These are phyloP conservation scores for Uria aalge DNA, from an alignment of 2,113 vertebrate species.

Conservation along the genomic window DNA sequence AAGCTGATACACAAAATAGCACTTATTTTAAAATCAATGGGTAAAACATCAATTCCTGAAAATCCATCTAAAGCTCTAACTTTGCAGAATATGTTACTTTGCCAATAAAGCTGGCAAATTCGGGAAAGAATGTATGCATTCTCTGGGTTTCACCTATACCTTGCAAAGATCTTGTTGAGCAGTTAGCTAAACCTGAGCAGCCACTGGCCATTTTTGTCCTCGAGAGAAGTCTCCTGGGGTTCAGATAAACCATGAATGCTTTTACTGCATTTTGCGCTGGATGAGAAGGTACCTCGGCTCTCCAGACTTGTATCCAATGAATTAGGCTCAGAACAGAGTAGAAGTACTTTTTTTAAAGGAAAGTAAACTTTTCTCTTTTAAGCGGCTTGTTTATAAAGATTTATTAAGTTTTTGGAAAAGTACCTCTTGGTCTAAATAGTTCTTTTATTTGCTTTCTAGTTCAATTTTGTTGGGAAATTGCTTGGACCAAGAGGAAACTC, in stretches of 20 bases:
- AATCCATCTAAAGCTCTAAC: not conserved
- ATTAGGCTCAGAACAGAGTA: not conserved
- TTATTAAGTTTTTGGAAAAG: not conserved
- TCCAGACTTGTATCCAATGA: not conserved
- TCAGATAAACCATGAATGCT: not conserved
- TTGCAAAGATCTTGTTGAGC: not conserved
- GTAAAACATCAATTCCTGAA: not conserved
- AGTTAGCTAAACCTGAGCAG: not conserved
- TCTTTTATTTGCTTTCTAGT: slow-evolving; percentile 78
- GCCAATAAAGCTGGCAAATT: not conserved
- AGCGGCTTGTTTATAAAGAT: not conserved
- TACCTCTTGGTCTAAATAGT: not conserved
- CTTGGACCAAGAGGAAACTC: slow-evolving; percentile 98
- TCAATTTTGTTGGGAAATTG: slow-evolving; percentile 99
- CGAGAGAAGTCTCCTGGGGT: not conserved
- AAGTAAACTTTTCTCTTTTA: not conserved
- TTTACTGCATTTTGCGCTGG: not conserved
- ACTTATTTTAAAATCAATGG: not conserved
- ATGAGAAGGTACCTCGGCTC: not conserved
- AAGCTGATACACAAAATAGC: not conserved
- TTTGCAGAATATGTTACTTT: not conserved
- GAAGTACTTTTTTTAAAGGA: not conserved
- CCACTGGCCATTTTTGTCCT: not conserved
- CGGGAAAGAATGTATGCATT: not conserved
- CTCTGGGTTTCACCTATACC: not conserved